These are phyloP conservation scores for Miichthys miiuy DNA, from an alignment of 2,797 vertebrate species.

Conservation along the genomic window DNA sequence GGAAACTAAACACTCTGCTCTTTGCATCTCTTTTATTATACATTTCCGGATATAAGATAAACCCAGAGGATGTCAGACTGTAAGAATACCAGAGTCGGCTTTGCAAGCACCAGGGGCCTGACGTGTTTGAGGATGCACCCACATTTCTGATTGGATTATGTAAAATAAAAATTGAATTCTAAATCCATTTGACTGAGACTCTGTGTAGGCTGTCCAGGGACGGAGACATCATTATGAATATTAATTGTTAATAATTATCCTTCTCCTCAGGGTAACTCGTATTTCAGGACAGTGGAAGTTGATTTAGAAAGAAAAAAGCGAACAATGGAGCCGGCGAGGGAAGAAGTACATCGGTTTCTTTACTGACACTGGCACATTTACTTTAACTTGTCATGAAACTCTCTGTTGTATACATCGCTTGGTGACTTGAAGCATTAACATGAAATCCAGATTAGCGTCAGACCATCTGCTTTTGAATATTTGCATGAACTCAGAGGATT, in stretches of 20 bases:
- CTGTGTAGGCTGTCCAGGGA: conserved; percentile 81
- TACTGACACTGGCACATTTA: conserved; percentile 65
- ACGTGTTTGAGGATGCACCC: conserved; percentile 75
- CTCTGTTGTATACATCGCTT: conserved; percentile 68
- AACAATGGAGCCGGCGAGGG: conserved; percentile 24
- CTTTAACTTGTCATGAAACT: conserved; percentile 71
- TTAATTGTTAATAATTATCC: conserved; percentile 88
- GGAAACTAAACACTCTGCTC: conserved; percentile 8
- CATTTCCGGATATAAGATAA: conserved; percentile 32
- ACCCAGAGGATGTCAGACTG: conserved; percentile 54
- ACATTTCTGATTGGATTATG: conserved; percentile 84
- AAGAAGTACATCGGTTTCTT: conserved; percentile 46
- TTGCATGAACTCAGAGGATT: conserved; percentile 78
- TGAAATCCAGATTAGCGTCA: conserved; percentile 83
- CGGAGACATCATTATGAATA: conserved; percentile 85
- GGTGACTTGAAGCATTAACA: conserved; percentile 71
- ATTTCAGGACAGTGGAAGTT: conserved; percentile 77
- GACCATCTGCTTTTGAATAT: conserved; percentile 79
- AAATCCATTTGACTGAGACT: conserved; percentile 83
- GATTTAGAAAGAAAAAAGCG: conserved; percentile 55
- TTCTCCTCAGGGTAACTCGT: conserved; percentile 81
- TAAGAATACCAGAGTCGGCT: conserved; percentile 57
- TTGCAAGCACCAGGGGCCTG: conserved; percentile 62
- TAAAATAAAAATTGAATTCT: conserved; percentile 85
- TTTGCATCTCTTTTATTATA: conserved; percentile 24